phyloP scores from a whole-genome alignment of 2,888 invertebrate genomes.

The Druceiella hillmani region DNA sequence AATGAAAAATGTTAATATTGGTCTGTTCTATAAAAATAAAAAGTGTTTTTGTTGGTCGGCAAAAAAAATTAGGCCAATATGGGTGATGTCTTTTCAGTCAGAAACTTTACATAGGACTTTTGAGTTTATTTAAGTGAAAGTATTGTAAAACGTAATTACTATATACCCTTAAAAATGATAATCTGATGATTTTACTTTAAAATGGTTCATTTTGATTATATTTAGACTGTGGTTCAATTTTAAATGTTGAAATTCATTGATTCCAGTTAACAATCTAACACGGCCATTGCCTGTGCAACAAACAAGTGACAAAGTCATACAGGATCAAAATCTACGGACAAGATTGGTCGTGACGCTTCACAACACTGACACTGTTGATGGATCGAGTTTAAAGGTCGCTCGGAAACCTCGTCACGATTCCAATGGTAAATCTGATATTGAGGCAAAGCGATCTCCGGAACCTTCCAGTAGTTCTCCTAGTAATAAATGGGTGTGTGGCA shows the following conservation, averaged over 20 bases:
- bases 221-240: too few species aligned
- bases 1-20: too few species aligned
- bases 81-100: too few species aligned
- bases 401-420: constrained; percentile 25
- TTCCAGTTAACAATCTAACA: background rate
- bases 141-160: too few species aligned
- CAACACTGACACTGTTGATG: constrained; percentile 34
- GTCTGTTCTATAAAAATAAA: too few species aligned
- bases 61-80: too few species aligned
- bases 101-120: too few species aligned
- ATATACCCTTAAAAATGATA: too few species aligned
- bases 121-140: too few species aligned
- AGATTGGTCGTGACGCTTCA: constrained; percentile 43
- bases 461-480: constrained; percentile 7
- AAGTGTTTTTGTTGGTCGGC: too few species aligned
- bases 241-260: background rate
- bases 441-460: constrained; percentile 21
- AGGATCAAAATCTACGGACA: constrained; percentile 34
- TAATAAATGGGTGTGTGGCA: constrained; percentile 61
- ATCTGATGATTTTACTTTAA: too few species aligned
- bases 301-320: constrained; percentile 27
- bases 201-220: too few species aligned
- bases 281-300: constrained; percentile 5
- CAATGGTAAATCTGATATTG: constrained; percentile 21
- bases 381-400: constrained; percentile 29